Base-by-base conservation (phyloP, 1,140 invertebrate genomes). In the Polyergus mexicanus region DNA sequence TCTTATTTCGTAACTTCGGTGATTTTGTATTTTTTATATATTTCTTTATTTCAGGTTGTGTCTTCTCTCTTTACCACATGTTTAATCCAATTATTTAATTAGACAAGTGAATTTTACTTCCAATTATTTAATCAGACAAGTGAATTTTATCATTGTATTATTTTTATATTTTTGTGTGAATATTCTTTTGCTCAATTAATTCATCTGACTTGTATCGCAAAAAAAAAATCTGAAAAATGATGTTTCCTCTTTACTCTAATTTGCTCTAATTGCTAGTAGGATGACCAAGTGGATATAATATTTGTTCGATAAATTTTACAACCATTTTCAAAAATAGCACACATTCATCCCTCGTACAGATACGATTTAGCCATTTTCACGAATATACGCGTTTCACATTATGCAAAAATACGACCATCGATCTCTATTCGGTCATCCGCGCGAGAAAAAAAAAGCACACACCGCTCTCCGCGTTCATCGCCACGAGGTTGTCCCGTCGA, bases 381-480 rank as follows among this genome's bases (percentile, higher is more conserved):
- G 28, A 54, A 71, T 22, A 51, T 2, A 1, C 4, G 41, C 68
- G 28, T 54, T 28, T 68, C 35, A 38, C 41, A 71, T 71, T 71
- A 78, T 74, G 41, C 68, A 62, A 78, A 77, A 69, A 63, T 66
- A 25, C 41, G 38, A 47, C 60, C 62, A 85, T 89, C 81, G 75
- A 87, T 89, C 86, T 89, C 81, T 8, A 54, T 54, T 54, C 25
- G 25, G 44, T 71, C 28, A 54, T 35, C 7, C 19, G n/a, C 41
- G 56, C 19, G 25, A 32, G 19, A 81, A 69, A 25, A 35, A 38
- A 63, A 35, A 38, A n/a, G 35, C 32, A 6, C 47, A 51, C 16
- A 16, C 13, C 13, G 47, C 47, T 47, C 3, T 47, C 44, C 28
- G n/a, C 62, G 60, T n/a, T 69, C 47, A 22, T 71, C 32, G 22